Evolutionary conservation across 2,113 vertebrate species (phyloP).

Genomic region (Balaeniceps rex): DNA sequence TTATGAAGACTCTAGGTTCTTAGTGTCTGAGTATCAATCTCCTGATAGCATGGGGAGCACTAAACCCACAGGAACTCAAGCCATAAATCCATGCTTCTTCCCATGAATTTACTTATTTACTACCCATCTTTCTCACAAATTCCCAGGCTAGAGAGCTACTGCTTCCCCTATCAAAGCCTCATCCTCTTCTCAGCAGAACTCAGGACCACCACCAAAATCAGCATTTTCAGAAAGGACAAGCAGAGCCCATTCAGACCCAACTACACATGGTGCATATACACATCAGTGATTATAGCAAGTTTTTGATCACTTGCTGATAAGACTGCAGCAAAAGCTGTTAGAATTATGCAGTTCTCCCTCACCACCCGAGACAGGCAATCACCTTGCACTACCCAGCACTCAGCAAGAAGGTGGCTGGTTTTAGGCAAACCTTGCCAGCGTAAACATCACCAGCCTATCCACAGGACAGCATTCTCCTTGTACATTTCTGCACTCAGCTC

Average conservation of each 20-base stretch:
- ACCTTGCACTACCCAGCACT: neutral
- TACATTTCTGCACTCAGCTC: neutral
- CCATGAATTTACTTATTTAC: neutral
- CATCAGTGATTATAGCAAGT: accelerated
- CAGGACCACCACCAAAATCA: neutral
- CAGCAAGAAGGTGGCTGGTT: neutral
- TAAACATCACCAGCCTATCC: neutral
- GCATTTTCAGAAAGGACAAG: neutral
- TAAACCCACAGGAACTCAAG: accelerated
- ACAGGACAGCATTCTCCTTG: neutral
- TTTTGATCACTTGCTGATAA: neutral
- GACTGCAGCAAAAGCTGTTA: neutral
- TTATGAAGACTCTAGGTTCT: neutral
- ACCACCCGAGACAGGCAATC: neutral
- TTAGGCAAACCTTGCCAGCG: neutral
- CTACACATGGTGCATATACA: neutral
- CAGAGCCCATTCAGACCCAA: neutral
- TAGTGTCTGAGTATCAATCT: too few species aligned
- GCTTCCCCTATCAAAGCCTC: neutral
- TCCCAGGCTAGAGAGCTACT: neutral
- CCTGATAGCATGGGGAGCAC: accelerated
- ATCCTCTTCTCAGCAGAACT: neutral
- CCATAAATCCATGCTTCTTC: neutral
- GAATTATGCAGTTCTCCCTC: neutral
- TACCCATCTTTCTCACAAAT: neutral